phyloP scores from a whole-genome alignment of 1,140 invertebrate species.

The Piezodorus guildinii region DNA sequence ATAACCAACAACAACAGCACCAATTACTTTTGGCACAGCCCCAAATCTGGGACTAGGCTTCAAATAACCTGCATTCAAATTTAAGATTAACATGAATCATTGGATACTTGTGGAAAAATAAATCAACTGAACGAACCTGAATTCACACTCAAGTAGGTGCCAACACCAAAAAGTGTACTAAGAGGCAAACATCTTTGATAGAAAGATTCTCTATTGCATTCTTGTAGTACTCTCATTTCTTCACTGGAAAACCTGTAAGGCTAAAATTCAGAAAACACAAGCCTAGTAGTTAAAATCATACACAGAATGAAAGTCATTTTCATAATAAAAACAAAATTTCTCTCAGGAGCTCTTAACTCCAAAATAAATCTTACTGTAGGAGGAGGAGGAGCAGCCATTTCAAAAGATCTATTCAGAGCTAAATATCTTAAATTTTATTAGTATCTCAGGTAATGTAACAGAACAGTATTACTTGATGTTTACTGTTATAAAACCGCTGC shows the following conservation, averaged over 20 bases:
- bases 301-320: too few species aligned
- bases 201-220: slow-evolving; percentile 62
- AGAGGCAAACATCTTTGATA: slow-evolving; percentile 54
- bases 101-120: background rate
- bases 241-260: slow-evolving; percentile 41
- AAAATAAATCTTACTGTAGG: too few species aligned
- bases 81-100: background rate
- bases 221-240: slow-evolving; percentile 49
- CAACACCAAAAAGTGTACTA: slow-evolving; percentile 42
- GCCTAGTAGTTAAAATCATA: too few species aligned
- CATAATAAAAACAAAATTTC: too few species aligned
- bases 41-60: slow-evolving; percentile 47
- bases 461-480: too few species aligned
- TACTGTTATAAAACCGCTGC: too few species aligned
- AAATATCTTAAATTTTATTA: too few species aligned
- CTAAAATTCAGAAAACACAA: slow-evolving; percentile 20
- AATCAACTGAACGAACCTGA: slow-evolving; percentile 33
- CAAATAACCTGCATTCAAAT: slow-evolving; percentile 36
- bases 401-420: too few species aligned
- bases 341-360: too few species aligned
- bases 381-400: too few species aligned
- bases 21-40: slow-evolving; percentile 48
- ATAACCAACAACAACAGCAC: slow-evolving; percentile 54
- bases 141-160: slow-evolving; percentile 48
- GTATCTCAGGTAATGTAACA: too few species aligned